phyloP scores from a whole-genome alignment of 2,113 vertebrate species.

The Misgurnus anguillicaudatus region DNA sequence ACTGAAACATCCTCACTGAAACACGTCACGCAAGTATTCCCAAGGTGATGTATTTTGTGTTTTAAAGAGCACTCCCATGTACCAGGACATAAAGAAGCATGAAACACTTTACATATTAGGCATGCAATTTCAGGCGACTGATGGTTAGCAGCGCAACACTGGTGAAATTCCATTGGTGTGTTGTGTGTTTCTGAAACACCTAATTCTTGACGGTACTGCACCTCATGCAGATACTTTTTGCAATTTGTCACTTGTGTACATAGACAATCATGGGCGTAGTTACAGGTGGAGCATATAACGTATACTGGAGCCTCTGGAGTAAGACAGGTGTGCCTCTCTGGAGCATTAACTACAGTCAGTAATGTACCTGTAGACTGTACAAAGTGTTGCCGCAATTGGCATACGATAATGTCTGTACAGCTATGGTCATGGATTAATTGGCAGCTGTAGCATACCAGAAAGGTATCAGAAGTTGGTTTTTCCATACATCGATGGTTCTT shows the following conservation, averaged over 20 bases:
- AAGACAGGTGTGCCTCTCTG: conserved; percentile 40
- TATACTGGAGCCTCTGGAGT: not conserved
- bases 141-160: conserved; percentile 53
- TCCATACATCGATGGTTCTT: conserved; percentile 24
- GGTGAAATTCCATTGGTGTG: conserved; percentile 56
- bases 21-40: conserved; percentile 22
- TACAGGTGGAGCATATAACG: conserved; percentile 37
- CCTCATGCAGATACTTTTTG: not conserved
- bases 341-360: not conserved
- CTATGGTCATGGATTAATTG: conserved; percentile 26
- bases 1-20: rapidly evolving
- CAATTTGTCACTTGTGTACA: conserved; percentile 26
- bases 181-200: not conserved
- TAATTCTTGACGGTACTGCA: not conserved
- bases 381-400: not conserved
- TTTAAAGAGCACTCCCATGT: not conserved
- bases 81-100: conserved; percentile 47
- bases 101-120: conserved; percentile 61
- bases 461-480: not conserved
- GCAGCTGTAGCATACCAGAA: conserved; percentile 40
- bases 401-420: not conserved
- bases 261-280: not conserved
- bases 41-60: conserved; percentile 30
- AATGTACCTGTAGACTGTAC: conserved; percentile 19
- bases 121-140: conserved; percentile 58